phyloP scores from a whole-genome alignment of 1,140 invertebrate species.

The Phenacoccus solenopsis region DNA sequence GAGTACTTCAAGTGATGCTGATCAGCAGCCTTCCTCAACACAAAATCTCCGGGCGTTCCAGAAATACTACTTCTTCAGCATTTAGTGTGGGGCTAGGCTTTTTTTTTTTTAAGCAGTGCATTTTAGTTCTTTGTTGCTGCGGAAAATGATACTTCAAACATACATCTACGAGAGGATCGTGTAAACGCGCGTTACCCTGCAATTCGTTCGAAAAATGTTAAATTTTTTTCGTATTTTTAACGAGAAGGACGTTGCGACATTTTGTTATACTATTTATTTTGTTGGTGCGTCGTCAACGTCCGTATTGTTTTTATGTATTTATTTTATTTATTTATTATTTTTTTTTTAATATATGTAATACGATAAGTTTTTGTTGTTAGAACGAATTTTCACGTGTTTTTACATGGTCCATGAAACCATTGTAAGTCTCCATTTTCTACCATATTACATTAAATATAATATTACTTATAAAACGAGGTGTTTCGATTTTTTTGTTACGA shows the following conservation, averaged over 20 bases:
- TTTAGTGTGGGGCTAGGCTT: conserved; percentile 14
- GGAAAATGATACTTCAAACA: background rate
- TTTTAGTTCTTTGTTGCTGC: background rate
- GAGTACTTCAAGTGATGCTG: conserved; percentile 3
- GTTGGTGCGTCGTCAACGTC: conserved; percentile 12
- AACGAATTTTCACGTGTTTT: conserved; percentile 9
- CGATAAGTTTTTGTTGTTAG: conserved; percentile 9
- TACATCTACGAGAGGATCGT: conserved; percentile 7
- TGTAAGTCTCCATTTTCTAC: conserved; percentile 15
- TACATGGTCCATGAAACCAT: conserved; percentile 15
- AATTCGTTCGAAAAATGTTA: background rate
- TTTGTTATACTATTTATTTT: conserved; percentile 10
- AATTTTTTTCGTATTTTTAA: background rate
- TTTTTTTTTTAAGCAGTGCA: background rate
- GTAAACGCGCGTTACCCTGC: conserved; percentile 5
- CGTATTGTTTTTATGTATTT: conserved; percentile 4
- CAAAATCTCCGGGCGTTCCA: background rate
- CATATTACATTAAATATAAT: conserved; percentile 12
- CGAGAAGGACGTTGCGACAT: conserved; percentile 12
- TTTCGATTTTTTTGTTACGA: too few relatives aligned
- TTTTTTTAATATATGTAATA: background rate
- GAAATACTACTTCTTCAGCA: background rate
- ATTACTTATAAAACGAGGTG: background rate
- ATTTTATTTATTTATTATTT: conserved; percentile 6
- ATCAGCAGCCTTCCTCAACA: background rate